A percentile compares a stretch with the other conserved stretches of the same genome.
Evolutionary conservation across 2,888 invertebrate genomes (phyloP).

Genomic region (Margaritifera margaritifera): DNA sequence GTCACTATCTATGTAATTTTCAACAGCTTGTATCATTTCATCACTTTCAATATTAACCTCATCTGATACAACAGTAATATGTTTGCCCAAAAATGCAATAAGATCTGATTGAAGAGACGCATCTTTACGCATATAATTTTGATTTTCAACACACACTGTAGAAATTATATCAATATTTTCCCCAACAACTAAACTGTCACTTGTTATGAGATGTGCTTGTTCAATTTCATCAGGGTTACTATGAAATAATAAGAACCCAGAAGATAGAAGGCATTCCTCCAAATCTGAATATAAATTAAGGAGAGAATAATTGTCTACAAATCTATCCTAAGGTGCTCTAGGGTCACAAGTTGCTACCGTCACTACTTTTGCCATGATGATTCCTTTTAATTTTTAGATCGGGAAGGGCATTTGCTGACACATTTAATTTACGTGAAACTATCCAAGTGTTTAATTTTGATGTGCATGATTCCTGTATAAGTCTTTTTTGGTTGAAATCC

Average conservation of each 20-base stretch:
- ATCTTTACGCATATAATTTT: neutral
- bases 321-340: neutral
- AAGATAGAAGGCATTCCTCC: neutral
- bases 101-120: neutral
- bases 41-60: neutral
- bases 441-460: neutral
- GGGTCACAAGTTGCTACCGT: neutral
- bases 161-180: neutral
- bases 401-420: neutral
- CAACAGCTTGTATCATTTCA: neutral
- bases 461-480: neutral
- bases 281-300: too few relatives aligned
- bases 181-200: neutral
- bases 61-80: neutral
- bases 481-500: neutral
- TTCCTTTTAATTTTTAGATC: neutral
- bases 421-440: neutral
- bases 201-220: neutral
- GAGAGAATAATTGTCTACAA: neutral
- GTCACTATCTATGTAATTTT: neutral
- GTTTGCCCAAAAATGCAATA: neutral
- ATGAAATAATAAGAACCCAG: too few relatives aligned
- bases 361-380: neutral
- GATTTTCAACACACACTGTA: neutral
- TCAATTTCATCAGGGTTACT: neutral